These are phyloP conservation scores for Nipponia nippon DNA, from an alignment of 2,113 vertebrate species.

Conservation along the genomic window DNA sequence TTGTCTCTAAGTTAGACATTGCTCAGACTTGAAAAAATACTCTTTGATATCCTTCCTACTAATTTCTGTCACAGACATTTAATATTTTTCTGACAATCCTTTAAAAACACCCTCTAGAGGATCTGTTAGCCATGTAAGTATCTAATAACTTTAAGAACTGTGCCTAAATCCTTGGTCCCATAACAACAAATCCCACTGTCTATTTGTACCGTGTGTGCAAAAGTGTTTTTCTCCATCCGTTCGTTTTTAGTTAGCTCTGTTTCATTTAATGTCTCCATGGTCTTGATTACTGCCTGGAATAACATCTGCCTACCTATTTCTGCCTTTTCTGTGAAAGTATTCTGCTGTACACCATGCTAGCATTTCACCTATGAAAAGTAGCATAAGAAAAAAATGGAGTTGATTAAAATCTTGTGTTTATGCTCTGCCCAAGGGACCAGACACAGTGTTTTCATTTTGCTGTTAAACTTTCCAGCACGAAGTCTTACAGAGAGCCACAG, in stretches of 20 bases:
- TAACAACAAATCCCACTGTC: background rate
- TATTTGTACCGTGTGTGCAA: background rate
- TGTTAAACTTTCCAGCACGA: background rate
- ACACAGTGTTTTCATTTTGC: background rate
- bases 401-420: background rate
- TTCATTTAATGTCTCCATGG: background rate
- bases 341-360: background rate
- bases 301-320: background rate
- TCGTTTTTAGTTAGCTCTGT: background rate
- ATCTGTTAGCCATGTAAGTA: background rate
- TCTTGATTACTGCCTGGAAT: background rate
- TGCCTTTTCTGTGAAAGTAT: background rate
- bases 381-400: background rate
- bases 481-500: accelerated
- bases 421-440: background rate
- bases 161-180: background rate
- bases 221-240: background rate
- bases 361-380: background rate
- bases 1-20: background rate
- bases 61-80: background rate
- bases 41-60: background rate
- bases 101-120: background rate
- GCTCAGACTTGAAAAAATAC: background rate
- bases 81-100: background rate
- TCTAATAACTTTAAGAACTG: background rate